Base-by-base conservation (phyloP, 2,888 invertebrate species). In the Aleiodes testaceus region DNA sequence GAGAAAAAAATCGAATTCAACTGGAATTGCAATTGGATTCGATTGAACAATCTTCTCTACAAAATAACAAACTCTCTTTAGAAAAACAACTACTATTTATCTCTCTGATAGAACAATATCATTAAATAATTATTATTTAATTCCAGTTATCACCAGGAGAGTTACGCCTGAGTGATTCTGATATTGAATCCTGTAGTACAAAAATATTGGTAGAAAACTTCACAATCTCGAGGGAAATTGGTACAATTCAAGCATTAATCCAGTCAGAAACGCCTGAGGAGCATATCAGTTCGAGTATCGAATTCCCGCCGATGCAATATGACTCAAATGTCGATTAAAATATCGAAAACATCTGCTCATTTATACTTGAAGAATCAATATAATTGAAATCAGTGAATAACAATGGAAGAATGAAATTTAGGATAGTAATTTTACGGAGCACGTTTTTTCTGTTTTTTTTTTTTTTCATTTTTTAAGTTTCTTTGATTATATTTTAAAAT, bases 241-340 rank as follows among this genome's bases (percentile, higher is more conserved):
- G 74, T 66, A 72, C 76, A 45, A 78, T 79, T 52, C 79, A 79
- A 30, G 73, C 73, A 49, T 72, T 79, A n/a, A 79, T 80, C 42
- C 77, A 72, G 72, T 75, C 78, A 18, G 80, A 80, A 36, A 71
- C 76, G 36, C 69, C 74, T 55, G 79, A 78, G 49, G 67, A 70
- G 7, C 74, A 81, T 69, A 77, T 79, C 22, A 81, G 78, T 69
- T 76, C 79, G 63, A 75, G 77, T 73, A 80, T 74, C 52, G 77
- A 78, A 66, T 72, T 72, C 50, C 78, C 76, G 69, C 70, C 77
- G 70, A 72, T 80, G 68, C 75, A 80, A 70, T 73, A 78, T 67
- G 75, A 75, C 30, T 72, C 73, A 75, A 77, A 75, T 50, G 61
- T 75, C 53, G 74, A 69, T 47, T 75, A 66, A 68, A 68, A n/a